Evolutionary conservation across 2,888 invertebrate species (phyloP), one percentile per base, ranked within the genome.

Genomic region (Spialia ferax): DNA sequence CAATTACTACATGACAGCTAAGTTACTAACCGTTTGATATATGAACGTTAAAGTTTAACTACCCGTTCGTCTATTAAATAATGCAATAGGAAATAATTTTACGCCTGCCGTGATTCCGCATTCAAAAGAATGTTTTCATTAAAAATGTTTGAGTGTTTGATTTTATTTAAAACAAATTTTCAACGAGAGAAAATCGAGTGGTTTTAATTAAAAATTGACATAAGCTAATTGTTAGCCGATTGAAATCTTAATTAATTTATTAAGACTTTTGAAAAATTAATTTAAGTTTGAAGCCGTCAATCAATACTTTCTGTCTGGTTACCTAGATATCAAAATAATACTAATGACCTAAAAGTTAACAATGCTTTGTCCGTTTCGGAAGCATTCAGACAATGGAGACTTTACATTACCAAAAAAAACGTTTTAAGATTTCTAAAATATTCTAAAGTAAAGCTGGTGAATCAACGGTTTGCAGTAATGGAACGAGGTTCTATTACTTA

Each of bases 401-500:
- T 26, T 15, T 11, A 60, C 54, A 45, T 45, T 56, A 56, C 29
- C n/a, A 50, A 62, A 48, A 52, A 35, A 13, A 18, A 48, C 15
- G 26, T 64, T 35, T 45, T 48, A 15, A 50, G 56, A 63, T 64
- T 64, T 64, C 64, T 64, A 64, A 64, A 57, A 56, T 45, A 56
- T 63, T 56, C 20, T 35, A 35, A 56, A n/a, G 35, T 20, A 35
- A 1, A 1, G 20, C 50, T 22, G 45, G 50, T 50, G 61, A 61
- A 32, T 61, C 29, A 61, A n/a, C 50, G 11, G 13, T 35, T 18
- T 11, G 6, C 45, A n/a, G 18, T 73, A 73, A 66, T 73, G 60
- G 73, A 72, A 67, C 77, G 74, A 75, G 73, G 75, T 70, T 73
- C 69, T 61, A 60, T 74, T 76, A 74, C 74, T 66, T 70, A 74